Base-by-base conservation (phyloP, 2,113 vertebrate genomes). In the Caracal caracal region DNA sequence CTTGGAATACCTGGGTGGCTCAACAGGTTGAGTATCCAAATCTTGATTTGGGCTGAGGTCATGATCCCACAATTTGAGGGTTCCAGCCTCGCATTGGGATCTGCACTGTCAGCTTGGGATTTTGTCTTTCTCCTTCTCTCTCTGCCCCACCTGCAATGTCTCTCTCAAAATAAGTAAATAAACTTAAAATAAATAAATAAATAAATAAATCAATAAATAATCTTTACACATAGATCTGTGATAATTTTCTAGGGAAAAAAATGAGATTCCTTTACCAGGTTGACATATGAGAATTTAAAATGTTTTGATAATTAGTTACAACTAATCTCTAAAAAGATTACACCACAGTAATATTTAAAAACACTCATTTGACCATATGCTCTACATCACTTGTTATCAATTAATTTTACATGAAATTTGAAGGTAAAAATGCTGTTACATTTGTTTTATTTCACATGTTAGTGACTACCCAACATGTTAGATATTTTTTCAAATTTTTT, bases 281-380 rank as follows among this genome's bases (percentile, higher is more conserved):
- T 84, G 82, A 61, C 28, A 91, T 75, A 88, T 53, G 47, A 88
- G 47, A 93, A 83, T 91, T 91, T 93, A 51, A 76, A 94, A 59
- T 84, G 30, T 91, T 84, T 95, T 88, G 47, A 66, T 95, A 88
- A 95, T 91, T 97, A 63, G 51, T 66, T 88, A 90, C 59, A 95
- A n/a, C 93, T 96, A 91, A 53, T 78, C 47, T 93, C 22, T 65
- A 73, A 37, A 96, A 96, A 78, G 26, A 78, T 83, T 84, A 84
- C 79, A 68, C 17, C 13, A 53, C 73, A 95, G 24, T 65, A 79
- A 73, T 93, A 13, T 95, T 91, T 90, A 37, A 79, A 90, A 96
- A 93, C 93, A 96, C 26, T 65, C 19, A 71, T 93, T 93, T 78
- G 3, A 35, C 87, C 90, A 93, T 93, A 95, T 93, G 70, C 20